Percentiles rank a stretch among this genome's conserved stretches.
These are phyloP conservation scores for Rhopalosiphum nymphaeae DNA, from an alignment of 2,888 invertebrate genomes.

Conservation along the genomic window DNA sequence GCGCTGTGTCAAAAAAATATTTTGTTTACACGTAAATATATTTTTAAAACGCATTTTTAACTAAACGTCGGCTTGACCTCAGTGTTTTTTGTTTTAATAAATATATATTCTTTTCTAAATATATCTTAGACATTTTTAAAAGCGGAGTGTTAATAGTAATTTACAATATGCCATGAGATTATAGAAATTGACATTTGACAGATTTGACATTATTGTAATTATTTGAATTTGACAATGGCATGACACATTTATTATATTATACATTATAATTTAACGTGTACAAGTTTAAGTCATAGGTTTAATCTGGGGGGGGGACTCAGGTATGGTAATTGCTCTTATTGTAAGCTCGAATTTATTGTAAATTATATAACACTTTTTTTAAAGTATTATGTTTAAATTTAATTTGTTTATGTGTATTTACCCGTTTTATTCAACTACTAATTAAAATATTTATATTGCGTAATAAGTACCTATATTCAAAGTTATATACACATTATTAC, in stretches of 20 bases:
- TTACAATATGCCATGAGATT: background rate
- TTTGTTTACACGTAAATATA: conserved; percentile 32
- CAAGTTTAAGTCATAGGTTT: background rate
- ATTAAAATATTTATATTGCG: background rate
- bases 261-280: background rate
- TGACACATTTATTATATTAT: background rate
- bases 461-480: background rate
- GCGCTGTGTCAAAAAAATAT: conserved; percentile 32
- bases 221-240: background rate
- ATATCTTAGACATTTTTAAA: background rate
- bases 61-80: background rate
- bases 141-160: background rate
- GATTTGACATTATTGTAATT: background rate
- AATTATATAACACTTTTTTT: background rate
- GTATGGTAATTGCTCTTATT: background rate
- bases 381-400: background rate
- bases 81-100: conserved; percentile 8
- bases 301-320: background rate
- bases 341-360: background rate
- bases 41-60: conserved; percentile 13
- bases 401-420: background rate
- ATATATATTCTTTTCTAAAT: background rate
- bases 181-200: background rate
- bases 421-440: background rate
- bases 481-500: background rate